Conservation (phyloP, 2,797 vertebrate species). For the Glossophaga mutica region DNA sequence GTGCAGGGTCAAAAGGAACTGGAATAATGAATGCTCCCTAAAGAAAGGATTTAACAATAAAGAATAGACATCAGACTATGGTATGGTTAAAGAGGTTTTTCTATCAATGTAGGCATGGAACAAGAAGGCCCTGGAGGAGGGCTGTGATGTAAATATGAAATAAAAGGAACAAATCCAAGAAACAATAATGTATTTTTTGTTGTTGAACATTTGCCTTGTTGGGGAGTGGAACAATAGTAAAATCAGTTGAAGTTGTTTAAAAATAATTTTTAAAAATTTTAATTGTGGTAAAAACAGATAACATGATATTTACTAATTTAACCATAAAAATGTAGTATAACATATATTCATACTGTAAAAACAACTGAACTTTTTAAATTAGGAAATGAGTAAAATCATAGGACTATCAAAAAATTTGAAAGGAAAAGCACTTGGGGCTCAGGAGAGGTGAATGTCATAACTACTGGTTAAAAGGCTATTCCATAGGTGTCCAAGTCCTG, state of each 20-base stretch:
- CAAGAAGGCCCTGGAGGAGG: not conserved
- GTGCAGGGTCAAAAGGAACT: not conserved
- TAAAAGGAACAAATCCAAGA: not conserved
- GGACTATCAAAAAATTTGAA: not conserved
- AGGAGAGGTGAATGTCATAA: not conserved
- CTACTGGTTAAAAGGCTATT: not conserved
- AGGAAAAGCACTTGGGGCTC: not conserved
- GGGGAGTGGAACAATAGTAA: not conserved
- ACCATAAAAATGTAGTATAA: not conserved
- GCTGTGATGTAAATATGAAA: not conserved
- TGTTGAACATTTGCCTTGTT: constrained; percentile 22
- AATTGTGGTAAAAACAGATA: not conserved
- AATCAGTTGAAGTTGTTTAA: not conserved
- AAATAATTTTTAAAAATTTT: not conserved
- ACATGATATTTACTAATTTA: not conserved
- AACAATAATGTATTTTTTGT: not conserved
- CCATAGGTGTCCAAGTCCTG: not conserved
- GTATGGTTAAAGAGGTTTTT: not conserved
- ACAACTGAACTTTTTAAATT: not conserved
- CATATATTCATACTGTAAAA: not conserved
- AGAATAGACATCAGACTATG: not conserved
- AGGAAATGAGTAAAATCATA: not conserved
- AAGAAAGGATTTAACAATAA: constrained; percentile 36
- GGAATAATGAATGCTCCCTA: not conserved
- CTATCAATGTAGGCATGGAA: not conserved